Conservation (phyloP, 2,113 vertebrate genomes). For the Nycticorax nycticorax region DNA sequence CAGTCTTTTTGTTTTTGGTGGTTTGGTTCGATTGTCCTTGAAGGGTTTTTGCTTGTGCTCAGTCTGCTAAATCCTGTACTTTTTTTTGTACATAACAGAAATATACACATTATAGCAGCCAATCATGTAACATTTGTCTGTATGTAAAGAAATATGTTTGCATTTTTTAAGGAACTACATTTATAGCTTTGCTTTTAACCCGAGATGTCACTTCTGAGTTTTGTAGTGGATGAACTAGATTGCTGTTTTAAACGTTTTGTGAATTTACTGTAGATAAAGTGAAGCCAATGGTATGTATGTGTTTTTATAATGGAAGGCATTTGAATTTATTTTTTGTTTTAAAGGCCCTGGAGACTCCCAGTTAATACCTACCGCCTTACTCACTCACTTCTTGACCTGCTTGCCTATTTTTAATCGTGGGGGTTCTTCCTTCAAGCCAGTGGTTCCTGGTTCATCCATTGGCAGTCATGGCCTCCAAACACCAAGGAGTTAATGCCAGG, state of each 20-base stretch:
- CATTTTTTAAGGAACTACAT: slow-evolving; percentile 77
- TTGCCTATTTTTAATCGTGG: neutral
- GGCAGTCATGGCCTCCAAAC: slow-evolving; percentile 17
- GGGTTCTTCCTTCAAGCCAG: slow-evolving; percentile 29
- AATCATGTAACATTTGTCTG: slow-evolving; percentile 76
- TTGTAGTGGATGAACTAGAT: slow-evolving; percentile 68
- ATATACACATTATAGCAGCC: slow-evolving; percentile 72
- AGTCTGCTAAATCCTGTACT: slow-evolving; percentile 73
- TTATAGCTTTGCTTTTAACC: slow-evolving; percentile 75
- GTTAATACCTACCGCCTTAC: slow-evolving; percentile 54
- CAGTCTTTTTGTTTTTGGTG: slow-evolving; percentile 82
- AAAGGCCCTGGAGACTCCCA: slow-evolving; percentile 55
- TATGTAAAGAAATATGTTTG: slow-evolving; percentile 74
- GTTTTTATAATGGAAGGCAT: slow-evolving; percentile 77
- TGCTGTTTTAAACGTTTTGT: slow-evolving; percentile 64
- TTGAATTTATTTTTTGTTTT: slow-evolving; percentile 20
- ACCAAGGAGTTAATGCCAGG: slow-evolving; percentile 24
- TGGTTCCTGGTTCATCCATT: slow-evolving; percentile 34
- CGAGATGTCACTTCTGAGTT: slow-evolving; percentile 66
- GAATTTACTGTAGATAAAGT: slow-evolving; percentile 80
- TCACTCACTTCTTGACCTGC: slow-evolving; percentile 27
- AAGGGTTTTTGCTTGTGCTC: slow-evolving; percentile 76
- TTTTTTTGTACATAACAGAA: slow-evolving; percentile 77
- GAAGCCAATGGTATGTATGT: slow-evolving; percentile 79
- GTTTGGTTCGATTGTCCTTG: slow-evolving; percentile 75